phyloP scores from a whole-genome alignment of 2,113 vertebrate genomes.

The Oceanites oceanicus region DNA sequence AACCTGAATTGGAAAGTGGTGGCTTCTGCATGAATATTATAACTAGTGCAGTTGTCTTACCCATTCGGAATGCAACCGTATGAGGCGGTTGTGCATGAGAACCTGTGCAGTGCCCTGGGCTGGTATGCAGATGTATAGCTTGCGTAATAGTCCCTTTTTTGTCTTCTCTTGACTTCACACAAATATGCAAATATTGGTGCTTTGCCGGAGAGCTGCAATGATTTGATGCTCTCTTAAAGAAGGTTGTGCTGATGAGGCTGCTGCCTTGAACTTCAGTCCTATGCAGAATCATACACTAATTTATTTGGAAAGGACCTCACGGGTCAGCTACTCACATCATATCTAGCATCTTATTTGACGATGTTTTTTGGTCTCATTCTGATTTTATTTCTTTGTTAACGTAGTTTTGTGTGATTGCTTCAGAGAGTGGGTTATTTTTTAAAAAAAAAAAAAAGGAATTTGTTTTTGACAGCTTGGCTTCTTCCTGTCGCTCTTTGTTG shows the following conservation, averaged over 20 bases:
- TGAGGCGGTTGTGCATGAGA: fast-evolving
- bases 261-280: background rate
- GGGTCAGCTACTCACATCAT: background rate
- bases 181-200: background rate
- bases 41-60: background rate
- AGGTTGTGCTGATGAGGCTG: background rate
- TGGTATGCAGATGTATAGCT: background rate
- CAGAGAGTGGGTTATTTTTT: background rate
- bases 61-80: fast-evolving
- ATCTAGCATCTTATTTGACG: background rate
- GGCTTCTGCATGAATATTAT: background rate
- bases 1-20: background rate
- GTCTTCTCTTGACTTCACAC: background rate
- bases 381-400: background rate
- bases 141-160: background rate
- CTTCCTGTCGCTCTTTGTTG: background rate
- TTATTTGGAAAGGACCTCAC: background rate
- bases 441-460: background rate
- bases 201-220: background rate
- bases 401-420: background rate
- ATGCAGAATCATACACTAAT: background rate
- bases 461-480: background rate
- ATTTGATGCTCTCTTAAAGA: background rate
- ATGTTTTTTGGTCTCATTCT: background rate
- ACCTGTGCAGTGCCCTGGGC: background rate